phyloP scores from a whole-genome alignment of 1,140 invertebrate genomes.

The Drosophila orena region DNA sequence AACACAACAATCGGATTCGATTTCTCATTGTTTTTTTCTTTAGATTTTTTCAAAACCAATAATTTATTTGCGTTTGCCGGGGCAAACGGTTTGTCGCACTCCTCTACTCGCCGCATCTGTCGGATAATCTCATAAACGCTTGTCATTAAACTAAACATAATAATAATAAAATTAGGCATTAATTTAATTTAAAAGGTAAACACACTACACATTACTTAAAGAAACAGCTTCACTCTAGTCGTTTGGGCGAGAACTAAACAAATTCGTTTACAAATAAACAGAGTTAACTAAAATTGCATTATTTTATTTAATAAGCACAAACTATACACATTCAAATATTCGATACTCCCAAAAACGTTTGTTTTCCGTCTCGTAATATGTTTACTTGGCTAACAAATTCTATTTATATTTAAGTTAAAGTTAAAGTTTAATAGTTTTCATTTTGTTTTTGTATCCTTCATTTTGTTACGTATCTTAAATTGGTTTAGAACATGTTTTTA shows the following conservation, averaged over 20 bases:
- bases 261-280: slow-evolving; percentile 78
- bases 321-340: slow-evolving; percentile 78
- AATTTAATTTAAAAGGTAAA: slow-evolving; percentile 76
- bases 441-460: slow-evolving; percentile 40
- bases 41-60: slow-evolving; percentile 81
- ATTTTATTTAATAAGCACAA: slow-evolving; percentile 67
- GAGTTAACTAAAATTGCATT: slow-evolving; percentile 83
- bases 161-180: slow-evolving; percentile 75
- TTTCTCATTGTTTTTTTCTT: slow-evolving; percentile 57
- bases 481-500: slow-evolving; percentile 70
- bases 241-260: slow-evolving; percentile 69
- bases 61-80: slow-evolving; percentile 72
- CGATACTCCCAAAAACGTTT: slow-evolving; percentile 32
- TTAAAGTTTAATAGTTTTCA: slow-evolving; percentile 75
- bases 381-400: slow-evolving; percentile 82
- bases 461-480: slow-evolving; percentile 63
- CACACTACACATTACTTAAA: slow-evolving; percentile 81
- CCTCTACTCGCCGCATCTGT: slow-evolving; percentile 39
- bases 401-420: slow-evolving; percentile 81
- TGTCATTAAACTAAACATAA: slow-evolving; percentile 81
- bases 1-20: slow-evolving; percentile 69
- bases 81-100: slow-evolving; percentile 51
- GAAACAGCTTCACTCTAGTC: slow-evolving; percentile 77
- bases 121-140: slow-evolving; percentile 79
- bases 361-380: slow-evolving; percentile 47